Base-by-base conservation (phyloP, 2,888 invertebrate species). In the Pristionchus fissidentatus region DNA sequence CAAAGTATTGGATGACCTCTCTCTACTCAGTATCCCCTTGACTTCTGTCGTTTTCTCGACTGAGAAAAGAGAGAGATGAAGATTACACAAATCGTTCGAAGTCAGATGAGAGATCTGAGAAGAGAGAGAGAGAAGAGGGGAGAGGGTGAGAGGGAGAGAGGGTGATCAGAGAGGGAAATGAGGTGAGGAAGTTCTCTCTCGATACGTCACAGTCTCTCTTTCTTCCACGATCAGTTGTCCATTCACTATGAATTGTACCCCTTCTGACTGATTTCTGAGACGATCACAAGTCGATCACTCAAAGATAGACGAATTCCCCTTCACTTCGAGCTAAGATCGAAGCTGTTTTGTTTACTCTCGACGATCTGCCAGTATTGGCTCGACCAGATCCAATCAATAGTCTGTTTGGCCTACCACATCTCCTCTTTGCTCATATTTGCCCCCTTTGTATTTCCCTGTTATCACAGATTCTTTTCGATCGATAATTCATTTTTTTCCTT, bases 41-140 rank as follows among this genome's bases (percentile, higher is more conserved):
- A 66, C 62, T 66, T 66, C 62, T 66, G 62, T 66, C 62, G 62
- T 66, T 66, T 62, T 66, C 62, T 66, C 62, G 35, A 66, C 38
- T 38, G 62, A 60, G 32, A 32, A 66, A 38, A 4, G 22, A 73
- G 41, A 73, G 73, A 46, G 46, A n/a, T n/a, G n/a, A n/a, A n/a
- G n/a, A 73, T 73, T 73, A 73, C 41, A 73, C 41, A 46, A 73
- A 73, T 66, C 62, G 62, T 66, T 66, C 43, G 73, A 73, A 73
- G 73, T 46, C 41, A 73, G 73, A 26, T 15, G 46, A 43, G 46
- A 26, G 41, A 70, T 22, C n/a, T 49, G 13, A 49, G 19, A 49
- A 19, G 10, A 49, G 70, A n/a, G 46, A 73, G 73, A 73, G 73
- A 73, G 73, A 73, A 46, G 73, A 8, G 29, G 43, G 43, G 73